Evolutionary conservation across 2,113 vertebrate species (phyloP), one percentile per base, ranked within the genome.

Genomic region (Bubo bubo): DNA sequence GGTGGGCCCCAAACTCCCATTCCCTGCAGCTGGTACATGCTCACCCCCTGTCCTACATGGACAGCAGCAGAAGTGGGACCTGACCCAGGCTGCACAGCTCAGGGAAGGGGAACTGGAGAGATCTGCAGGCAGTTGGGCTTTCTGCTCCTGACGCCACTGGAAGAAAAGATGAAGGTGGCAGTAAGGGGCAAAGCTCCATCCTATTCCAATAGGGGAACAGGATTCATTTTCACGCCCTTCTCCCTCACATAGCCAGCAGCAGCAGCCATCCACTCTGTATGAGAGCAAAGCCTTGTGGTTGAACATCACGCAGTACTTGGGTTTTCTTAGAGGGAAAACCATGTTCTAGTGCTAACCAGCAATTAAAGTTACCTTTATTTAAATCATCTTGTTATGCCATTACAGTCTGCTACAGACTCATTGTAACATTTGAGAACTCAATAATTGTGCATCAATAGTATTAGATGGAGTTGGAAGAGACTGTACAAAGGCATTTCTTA

Each of bases 41-140:
- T 45, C 18, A 52, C 2, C 20, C 2, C 3, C 13, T 34, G 2
- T 49, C 14, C 23, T 47, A 56, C 47, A n/a, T 1, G 7, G 24
- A 26, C 59, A 66, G 4, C 27, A 60, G n/a, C 14, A 32, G 14
- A 68, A 63, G 34, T 7, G 7, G 71, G 12, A 45, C 19, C 22
- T 8, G 7, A 45, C 17, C 15, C 32, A 56, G 27, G 4, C 26
- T 55, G 15, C 23, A 18, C 12, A 49, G 21, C 18, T 67, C 24
- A 62, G 21, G 34, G n/a, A 43, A 91, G 6, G 3, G 20, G 8
- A 82, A 53, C n/a, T 35, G 16, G 11, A 68, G 41, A 59, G 34
- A 64, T 35, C 8, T 59, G 3, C 26, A 53, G 9, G 34, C 53
- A 77, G 59, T 23, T 82, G 6, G n/a, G 4, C 18, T 76, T 62